Evolutionary conservation across 2,888 invertebrate genomes (phyloP), one percentile per base, ranked within the genome.

Genomic region (Hypselothyrea guttata): DNA sequence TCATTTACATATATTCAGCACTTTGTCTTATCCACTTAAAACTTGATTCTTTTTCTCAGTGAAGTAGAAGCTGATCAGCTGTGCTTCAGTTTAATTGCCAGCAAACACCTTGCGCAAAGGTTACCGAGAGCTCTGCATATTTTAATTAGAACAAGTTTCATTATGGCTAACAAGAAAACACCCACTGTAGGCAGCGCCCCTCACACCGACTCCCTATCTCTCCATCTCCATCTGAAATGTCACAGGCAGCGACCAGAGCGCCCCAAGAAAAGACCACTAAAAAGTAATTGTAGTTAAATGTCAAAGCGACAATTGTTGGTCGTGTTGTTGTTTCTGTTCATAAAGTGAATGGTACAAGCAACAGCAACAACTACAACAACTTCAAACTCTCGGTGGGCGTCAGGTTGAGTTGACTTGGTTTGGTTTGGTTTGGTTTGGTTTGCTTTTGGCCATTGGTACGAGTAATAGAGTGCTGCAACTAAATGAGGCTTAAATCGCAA

Each of bases 261-360:
- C 58, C 45, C 54, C 59, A 65, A 62, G 58, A 63, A 75, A 65
- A 78, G 77, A 81, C 69, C 78, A 77, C 82, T 84, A 69, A 84
- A 74, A 79, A 63, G 84, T 83, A 85, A 82, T 82, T 85, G 85
- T 83, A 70, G 76, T 67, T 82, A 85, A 82, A 82, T 82, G 81
- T 85, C 81, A 82, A 82, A 85, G 81, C 74, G 76, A 79, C 81
- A 85, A 82, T 81, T 81, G 85, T 67, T 47, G 71, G 28, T 9
- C 44, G 35, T 45, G 47, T 54, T 48, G 64, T 48, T 63, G 45
- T 35, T 45, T 46, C 41, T 59, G 79, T 34, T 60, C 58, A 66
- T 64, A 71, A 84, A 84, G 79, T 81, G 84, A 81, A 84, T 58
- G 84, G 84, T 57, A 70, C 65, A 57, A 61, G 65, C 63, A 62